Evolutionary conservation across 35 echinoderm and acorn worm species (phyloP).

Genomic region (Ptychodera flava): DNA sequence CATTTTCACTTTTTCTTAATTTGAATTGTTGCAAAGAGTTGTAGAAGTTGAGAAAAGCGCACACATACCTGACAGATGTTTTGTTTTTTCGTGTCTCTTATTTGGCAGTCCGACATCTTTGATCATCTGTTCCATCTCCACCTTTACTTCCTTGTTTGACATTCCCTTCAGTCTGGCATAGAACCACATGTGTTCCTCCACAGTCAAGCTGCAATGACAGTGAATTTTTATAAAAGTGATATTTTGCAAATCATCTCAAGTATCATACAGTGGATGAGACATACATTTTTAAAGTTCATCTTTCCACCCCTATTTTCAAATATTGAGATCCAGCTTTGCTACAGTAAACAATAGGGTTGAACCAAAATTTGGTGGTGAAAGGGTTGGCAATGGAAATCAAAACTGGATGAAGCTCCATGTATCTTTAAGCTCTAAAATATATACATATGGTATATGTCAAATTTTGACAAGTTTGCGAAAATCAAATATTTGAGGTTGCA

Average conservation of each 20-base stretch:
- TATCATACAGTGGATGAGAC: neutral
- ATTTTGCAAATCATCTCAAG: neutral
- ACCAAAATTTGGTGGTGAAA: too few relatives aligned
- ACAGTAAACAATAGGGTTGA: too few relatives aligned
- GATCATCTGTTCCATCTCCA: constrained; percentile 52
- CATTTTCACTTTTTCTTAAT: too few relatives aligned
- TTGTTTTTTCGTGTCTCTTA: constrained; percentile 54
- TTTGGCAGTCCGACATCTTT: constrained; percentile 57
- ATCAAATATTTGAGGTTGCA: too few relatives aligned
- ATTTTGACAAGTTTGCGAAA: neutral
- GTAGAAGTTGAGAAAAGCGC: too few relatives aligned
- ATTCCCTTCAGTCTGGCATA: constrained; percentile 75
- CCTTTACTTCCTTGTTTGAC: constrained; percentile 24
- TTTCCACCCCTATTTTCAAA: neutral
- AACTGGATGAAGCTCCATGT: neutral
- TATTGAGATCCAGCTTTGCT: too few relatives aligned
- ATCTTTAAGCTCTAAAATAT: neutral
- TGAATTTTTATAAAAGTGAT: neutral
- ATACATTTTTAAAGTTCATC: neutral
- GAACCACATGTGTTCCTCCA: constrained; percentile 87
- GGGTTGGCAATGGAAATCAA: neutral
- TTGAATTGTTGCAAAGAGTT: too few relatives aligned
- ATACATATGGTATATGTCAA: neutral
- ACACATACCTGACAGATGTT: constrained; percentile 69
- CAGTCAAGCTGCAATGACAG: constrained; percentile 78